phyloP scores from a whole-genome alignment of 1,140 invertebrate genomes.

The Brachionus paranguensis region DNA sequence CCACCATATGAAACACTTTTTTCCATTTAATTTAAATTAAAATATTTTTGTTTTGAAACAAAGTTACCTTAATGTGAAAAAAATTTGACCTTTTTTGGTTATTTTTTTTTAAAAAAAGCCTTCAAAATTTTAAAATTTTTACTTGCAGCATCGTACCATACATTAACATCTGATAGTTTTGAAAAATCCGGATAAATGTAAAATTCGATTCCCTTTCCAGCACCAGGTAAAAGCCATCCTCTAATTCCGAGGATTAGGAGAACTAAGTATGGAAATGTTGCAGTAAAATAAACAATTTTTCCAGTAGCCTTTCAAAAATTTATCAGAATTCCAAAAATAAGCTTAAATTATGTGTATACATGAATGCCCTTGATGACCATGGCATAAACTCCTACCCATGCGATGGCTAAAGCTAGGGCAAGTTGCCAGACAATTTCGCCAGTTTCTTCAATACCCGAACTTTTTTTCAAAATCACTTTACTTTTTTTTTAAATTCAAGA shows the following conservation, averaged over 20 bases:
- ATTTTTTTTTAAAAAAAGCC: background rate
- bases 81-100: background rate
- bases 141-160: conserved; percentile 63
- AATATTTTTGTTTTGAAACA: background rate
- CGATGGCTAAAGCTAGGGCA: conserved; percentile 18
- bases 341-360: conserved; percentile 72
- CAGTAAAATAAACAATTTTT: conserved; percentile 85
- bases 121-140: conserved; percentile 64
- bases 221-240: conserved; percentile 88
- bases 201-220: conserved; percentile 77
- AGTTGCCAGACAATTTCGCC: conserved; percentile 38
- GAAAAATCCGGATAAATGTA: conserved; percentile 87
- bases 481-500: conserved; percentile 42
- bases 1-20: conserved; percentile 61
- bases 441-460: conserved; percentile 38
- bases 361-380: conserved; percentile 45
- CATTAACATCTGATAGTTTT: conserved; percentile 75
- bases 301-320: conserved; percentile 63
- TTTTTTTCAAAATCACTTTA: conserved; percentile 44
- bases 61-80: conserved; percentile 28
- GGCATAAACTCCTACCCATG: conserved; percentile 41
- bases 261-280: conserved; percentile 91
- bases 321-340: background rate
- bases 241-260: conserved; percentile 81
- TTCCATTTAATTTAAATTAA: background rate